Evolutionary conservation across 2,888 invertebrate species (phyloP).

Genomic region (Noctua janthina): DNA sequence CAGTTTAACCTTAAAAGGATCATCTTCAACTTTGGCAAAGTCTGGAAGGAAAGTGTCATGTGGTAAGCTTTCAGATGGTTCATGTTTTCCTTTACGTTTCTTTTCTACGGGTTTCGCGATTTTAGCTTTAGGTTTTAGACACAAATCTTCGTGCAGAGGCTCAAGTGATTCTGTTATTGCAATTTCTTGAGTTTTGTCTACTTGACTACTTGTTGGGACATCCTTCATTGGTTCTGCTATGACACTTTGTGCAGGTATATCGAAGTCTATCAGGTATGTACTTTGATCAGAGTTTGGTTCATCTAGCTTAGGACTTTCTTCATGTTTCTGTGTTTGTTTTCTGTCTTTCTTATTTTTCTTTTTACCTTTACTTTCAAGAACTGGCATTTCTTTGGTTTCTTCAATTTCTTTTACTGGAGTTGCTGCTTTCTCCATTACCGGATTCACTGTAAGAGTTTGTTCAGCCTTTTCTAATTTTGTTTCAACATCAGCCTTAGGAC

Average conservation of each 20-base stretch:
- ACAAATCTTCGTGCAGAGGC: constrained; percentile 55
- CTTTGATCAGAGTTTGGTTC: constrained; percentile 25
- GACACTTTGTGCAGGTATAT: not conserved
- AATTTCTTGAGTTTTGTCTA: constrained; percentile 34
- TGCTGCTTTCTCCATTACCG: constrained; percentile 33
- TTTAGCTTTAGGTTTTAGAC: constrained; percentile 78
- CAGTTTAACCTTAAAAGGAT: constrained; percentile 8
- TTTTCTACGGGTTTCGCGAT: constrained; percentile 84
- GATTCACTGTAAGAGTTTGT: constrained; percentile 8
- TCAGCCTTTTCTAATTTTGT: constrained; percentile 24
- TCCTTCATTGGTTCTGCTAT: constrained; percentile 10
- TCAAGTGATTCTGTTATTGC: constrained; percentile 16
- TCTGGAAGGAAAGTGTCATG: constrained; percentile 33
- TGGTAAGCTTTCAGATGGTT: constrained; percentile 32
- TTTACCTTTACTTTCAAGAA: constrained; percentile 63
- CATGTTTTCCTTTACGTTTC: constrained; percentile 75
- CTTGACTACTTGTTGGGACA: constrained; percentile 8
- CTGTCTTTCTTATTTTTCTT: constrained; percentile 73
- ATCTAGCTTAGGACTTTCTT: constrained; percentile 37
- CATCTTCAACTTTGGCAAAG: constrained; percentile 23
- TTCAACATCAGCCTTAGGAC: constrained; percentile 32
- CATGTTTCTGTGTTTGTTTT: constrained; percentile 55
- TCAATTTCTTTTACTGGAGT: constrained; percentile 22
- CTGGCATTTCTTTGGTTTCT: constrained; percentile 25
- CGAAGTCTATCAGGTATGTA: constrained; percentile 16